Base-by-base conservation (phyloP, 2,113 vertebrate species). In the Tympanuchus pallidicinctus region DNA sequence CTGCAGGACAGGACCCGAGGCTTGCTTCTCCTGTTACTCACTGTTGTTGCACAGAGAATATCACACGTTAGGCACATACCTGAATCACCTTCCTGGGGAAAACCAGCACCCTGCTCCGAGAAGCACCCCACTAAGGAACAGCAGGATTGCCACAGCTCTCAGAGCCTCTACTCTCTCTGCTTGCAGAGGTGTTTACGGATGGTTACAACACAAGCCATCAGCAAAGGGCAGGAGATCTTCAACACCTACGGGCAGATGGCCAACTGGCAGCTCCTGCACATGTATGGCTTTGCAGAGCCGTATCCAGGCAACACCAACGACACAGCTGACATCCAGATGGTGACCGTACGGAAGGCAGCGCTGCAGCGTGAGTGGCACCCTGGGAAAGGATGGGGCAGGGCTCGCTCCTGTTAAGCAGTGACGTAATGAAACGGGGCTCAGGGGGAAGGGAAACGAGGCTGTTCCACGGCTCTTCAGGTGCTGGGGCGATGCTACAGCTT, bases 261-360 rank as follows among this genome's bases (percentile, higher is more conserved):
- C 78, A 99, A 99, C 96, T 99, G 99, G 99, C 99, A 99, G 90
- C 98, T 99, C 72, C 97, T 99, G 38, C 99, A 99, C 61, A 99
- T 99, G 99, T 99, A 99, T 0, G 99, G 99, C 71, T 99, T 99
- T 28, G 97, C 98, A 0, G 98, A 99, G 95, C 98, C 98, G 0
- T 98, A 98, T 92, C 98, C 98, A 0, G 90, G 97, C 95, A 99
- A 99, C 97, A 97, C 64, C 57, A 96, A 99, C 0, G 99, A 99
- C 89, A 98, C 99, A 0, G 99, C 98, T 0, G 99, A 99, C 95
- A 97, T 99, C 93, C 98, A 98, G 67, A 97, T 98, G 97, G 56
- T 91, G 96, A 98, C 97, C 1, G 94, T 99, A 24, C 97, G 98
- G 86, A 69, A 95, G 79, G 98, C 98, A 0, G 98, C 98, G 0